Base-by-base conservation (phyloP, 2,113 vertebrate genomes). In the Ciconia maguari region DNA sequence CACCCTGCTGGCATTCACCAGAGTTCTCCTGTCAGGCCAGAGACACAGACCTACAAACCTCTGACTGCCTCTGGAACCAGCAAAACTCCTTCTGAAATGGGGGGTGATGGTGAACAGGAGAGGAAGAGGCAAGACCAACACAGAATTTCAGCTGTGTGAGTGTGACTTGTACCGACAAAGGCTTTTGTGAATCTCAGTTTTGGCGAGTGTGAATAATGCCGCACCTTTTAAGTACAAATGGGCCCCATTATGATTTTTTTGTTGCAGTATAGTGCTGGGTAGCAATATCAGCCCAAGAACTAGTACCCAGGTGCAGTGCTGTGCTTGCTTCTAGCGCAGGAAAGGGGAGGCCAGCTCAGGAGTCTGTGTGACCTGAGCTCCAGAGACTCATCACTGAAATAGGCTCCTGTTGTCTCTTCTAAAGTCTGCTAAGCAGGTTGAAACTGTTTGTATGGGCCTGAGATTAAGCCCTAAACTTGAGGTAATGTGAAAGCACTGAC, bases 241-340 rank as follows among this genome's bases (percentile, higher is more conserved):
- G 25, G 8, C 10, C 9, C 30, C 9, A 2, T 30, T 41, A 7
- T 1, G 3, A 22, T 13, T 51, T 30, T 44, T 52, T 27, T 41
- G 7, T 4, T 66, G 27, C 34, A 29, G 9, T 26, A 34, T 18
- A 11, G 21, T 5, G 6, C 22, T 68, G 42, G 34, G 25, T 14
- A 58, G 16, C 42, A 52, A 2, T 13, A 55, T 16, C 16, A 89
- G 17, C 15, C 76, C 54, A 51, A 46, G 27, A 20, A 14, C 10
- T 44, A 30, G 24, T 61, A 12, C 38, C 13, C 16, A 38, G 8
- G 4, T 21, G 49, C 6, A 41, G 6, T 12, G 49, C 36, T 78
- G 13, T 2, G 8, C 41, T 57, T 32, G 27, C 8, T 4, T 24
- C 9, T 38, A 6, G 4, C 5, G 5, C 1, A 1, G 36, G 34